A percentile compares a stretch with the other conserved stretches of the same genome.
These are phyloP conservation scores for Incurvaria masculella DNA, from an alignment of 2,888 invertebrate genomes.

Conservation along the genomic window DNA sequence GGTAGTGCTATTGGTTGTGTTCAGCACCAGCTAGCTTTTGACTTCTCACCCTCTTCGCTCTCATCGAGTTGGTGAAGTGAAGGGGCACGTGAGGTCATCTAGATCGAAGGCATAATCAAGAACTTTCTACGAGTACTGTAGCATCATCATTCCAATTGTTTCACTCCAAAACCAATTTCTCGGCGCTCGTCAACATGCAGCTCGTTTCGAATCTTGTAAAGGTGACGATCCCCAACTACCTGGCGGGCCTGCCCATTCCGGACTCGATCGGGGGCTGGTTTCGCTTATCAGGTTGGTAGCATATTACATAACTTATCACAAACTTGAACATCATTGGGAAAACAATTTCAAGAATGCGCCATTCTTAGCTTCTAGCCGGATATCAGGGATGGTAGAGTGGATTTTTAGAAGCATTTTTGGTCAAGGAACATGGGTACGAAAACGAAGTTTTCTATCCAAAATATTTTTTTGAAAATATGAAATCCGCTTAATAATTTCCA, in stretches of 20 bases:
- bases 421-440: no score
- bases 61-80: neutral
- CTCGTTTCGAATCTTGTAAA: slow-evolving; percentile 73
- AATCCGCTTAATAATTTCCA: no score
- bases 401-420: no score
- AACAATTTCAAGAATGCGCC: no score
- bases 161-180: neutral
- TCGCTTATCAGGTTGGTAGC: slow-evolving; percentile 65
- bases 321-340: neutral
- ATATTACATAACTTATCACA: slow-evolving; percentile 5
- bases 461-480: no score
- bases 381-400: no score
- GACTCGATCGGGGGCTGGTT: slow-evolving; percentile 84
- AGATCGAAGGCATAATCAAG: neutral
- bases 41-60: neutral
- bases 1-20: no score
- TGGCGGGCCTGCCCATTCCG: slow-evolving; percentile 80
- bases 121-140: no score
- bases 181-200: slow-evolving; percentile 59
- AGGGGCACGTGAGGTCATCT: neutral
- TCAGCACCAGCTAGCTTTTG: no score
- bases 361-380: no score
- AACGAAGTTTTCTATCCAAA: no score
- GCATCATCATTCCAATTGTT: no score
- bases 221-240: slow-evolving; percentile 78